Conservation (phyloP, 2,113 vertebrate genomes). For the Ramphastos sulfuratus region DNA sequence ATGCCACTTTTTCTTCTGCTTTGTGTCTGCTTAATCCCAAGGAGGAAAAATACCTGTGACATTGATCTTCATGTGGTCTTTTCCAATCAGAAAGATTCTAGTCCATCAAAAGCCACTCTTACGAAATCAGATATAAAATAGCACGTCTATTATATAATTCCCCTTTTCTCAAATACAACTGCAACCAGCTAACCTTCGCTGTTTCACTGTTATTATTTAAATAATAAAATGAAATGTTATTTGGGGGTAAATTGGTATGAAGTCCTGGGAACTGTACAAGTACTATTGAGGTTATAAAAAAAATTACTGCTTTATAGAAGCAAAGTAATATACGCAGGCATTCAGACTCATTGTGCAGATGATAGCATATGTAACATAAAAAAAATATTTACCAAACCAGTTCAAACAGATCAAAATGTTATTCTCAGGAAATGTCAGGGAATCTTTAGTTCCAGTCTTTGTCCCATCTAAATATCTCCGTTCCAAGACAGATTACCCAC, state of each 20-base stretch:
- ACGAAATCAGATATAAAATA: neutral
- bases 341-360: neutral
- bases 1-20: neutral
- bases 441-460: constrained; percentile 20
- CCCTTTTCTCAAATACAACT: neutral
- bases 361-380: neutral
- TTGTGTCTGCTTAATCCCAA: neutral
- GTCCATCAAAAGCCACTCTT: neutral
- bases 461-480: neutral
- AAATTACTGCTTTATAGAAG: neutral
- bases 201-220: neutral
- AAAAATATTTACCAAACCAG: constrained; percentile 44
- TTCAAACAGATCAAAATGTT: constrained; percentile 25
- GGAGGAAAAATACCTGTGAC: neutral
- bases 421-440: constrained; percentile 21
- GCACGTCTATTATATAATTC: neutral
- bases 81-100: neutral
- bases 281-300: neutral
- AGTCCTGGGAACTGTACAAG: neutral
- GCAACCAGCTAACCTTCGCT: neutral
- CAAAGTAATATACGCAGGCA: constrained; percentile 19
- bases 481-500: neutral
- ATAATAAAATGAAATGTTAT: neutral
- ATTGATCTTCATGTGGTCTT: neutral
- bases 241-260: neutral